phyloP scores from a whole-genome alignment of 2,797 vertebrate genomes.

The Garrulus glandarius region DNA sequence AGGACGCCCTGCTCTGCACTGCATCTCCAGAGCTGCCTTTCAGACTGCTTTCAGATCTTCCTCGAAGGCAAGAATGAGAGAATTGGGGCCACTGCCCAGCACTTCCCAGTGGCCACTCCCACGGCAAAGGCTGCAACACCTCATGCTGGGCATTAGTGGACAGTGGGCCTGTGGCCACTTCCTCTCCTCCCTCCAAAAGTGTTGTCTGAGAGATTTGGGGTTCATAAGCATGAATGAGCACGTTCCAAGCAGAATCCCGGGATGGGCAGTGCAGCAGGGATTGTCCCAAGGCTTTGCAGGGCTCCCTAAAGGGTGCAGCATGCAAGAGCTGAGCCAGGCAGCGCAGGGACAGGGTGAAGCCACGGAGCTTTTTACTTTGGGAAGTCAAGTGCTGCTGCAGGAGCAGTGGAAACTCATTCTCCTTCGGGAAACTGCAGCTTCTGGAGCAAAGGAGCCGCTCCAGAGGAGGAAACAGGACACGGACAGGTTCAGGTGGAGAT shows the following conservation, averaged over 20 bases:
- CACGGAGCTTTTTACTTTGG: neutral
- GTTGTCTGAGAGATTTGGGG: neutral
- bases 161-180: neutral
- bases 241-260: neutral
- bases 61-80: neutral
- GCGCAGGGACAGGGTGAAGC: neutral
- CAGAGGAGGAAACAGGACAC: neutral
- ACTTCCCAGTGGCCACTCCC: neutral
- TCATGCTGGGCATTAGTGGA: neutral
- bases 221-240: neutral
- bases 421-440: neutral
- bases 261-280: neutral
- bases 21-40: neutral
- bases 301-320: neutral
- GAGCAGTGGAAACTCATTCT: neutral
- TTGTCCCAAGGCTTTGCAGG: neutral
- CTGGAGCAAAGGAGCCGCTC: neutral
- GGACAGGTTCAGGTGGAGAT: neutral
- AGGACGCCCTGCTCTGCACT: neutral
- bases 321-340: constrained; percentile 31
- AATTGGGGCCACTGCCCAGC: neutral
- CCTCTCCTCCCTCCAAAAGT: neutral
- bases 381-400: neutral
- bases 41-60: neutral
- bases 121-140: neutral